Evolutionary conservation across 2,888 invertebrate genomes (phyloP), one percentile per base, ranked within the genome.

Genomic region (Andricus quercusramuli): DNA sequence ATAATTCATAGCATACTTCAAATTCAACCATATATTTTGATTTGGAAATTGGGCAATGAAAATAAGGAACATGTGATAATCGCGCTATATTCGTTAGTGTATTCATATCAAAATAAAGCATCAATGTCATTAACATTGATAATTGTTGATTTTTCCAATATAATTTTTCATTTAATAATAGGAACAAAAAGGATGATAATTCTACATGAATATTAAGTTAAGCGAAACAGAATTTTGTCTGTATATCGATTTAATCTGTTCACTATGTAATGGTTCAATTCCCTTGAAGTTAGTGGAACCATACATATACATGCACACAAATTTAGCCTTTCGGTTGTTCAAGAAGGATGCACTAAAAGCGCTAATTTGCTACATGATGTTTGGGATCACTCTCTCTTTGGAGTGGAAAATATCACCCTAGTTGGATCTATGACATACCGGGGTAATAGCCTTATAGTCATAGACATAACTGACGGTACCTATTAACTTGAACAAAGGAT

Each of bases 321-420:
- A 51, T 25, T 70, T 29, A 3, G 29, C 25, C 20, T 17, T 32
- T 70, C 29, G 70, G 20, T 70, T 47, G 70, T 70, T 70, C 22
- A 3, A 29, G 11, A 77, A 25, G 41, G 65, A 47, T 44, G 44
- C 32, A 68, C 67, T 78, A 68, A 56, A 41, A 59, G 37, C 37
- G 67, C 22, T 64, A 56, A 47, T 51, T 51, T 67, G 41, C 51
- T 32, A 37, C 78, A 78, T 67, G 17, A 78, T 51, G 56, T 59
- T 56, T 67, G 13, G 67, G 56, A 56, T 59, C 29, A 25, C 67
- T 51, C 37, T 51, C 51, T 56, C 41, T 44, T 37, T 41, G 22
- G 37, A 25, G 25, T 67, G 37, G 66, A 66, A 22, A 64, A 51
- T 66, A 13, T 56, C 29, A 25, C 37, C 62, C 78, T 64, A 22